A percentile compares a stretch with the other conserved stretches of the same genome.
phyloP scores from a whole-genome alignment of 2,888 invertebrate genomes.

The Carpatolechia fugitivella region DNA sequence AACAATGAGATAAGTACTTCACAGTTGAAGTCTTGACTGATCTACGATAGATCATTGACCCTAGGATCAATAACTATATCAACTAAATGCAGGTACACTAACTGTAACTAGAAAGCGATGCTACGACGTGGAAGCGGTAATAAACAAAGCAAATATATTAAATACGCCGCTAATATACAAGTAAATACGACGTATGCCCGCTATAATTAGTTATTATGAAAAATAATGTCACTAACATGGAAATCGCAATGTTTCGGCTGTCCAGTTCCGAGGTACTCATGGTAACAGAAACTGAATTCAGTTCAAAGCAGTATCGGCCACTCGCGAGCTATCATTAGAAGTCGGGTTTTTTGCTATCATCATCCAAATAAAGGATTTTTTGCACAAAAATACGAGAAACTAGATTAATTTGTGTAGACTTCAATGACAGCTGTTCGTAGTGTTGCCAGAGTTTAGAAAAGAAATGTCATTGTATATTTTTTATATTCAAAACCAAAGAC shows the following conservation, averaged over 20 bases:
- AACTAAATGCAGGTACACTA: neutral
- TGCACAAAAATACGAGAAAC: slow-evolving; percentile 53
- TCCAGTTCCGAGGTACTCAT: slow-evolving; percentile 74
- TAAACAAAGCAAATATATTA: slow-evolving; percentile 41
- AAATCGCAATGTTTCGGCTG: slow-evolving; percentile 69
- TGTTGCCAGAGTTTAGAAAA: slow-evolving; percentile 22
- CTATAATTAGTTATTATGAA: slow-evolving; percentile 57
- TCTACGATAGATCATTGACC: slow-evolving; percentile 16
- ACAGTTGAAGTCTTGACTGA: slow-evolving; percentile 10
- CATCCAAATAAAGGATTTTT: slow-evolving; percentile 60
- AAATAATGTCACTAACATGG: slow-evolving; percentile 63
- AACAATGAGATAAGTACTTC: neutral
- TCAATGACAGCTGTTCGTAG: slow-evolving; percentile 17
- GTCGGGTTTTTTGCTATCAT: slow-evolving; percentile 67
- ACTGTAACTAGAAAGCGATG: neutral
- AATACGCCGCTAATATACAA: slow-evolving; percentile 32
- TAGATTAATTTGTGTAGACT: slow-evolving; percentile 35
- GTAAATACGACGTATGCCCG: slow-evolving; percentile 41
- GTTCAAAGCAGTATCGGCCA: slow-evolving; percentile 46
- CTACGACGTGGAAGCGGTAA: slow-evolving; percentile 22
- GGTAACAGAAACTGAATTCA: slow-evolving; percentile 40
- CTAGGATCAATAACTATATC: slow-evolving; percentile 5
- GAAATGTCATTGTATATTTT: no score
- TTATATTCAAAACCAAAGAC: neutral
- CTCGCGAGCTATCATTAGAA: slow-evolving; percentile 51